phyloP scores from a whole-genome alignment of 2,113 vertebrate species.

The Reinhardtius hippoglossoides region DNA sequence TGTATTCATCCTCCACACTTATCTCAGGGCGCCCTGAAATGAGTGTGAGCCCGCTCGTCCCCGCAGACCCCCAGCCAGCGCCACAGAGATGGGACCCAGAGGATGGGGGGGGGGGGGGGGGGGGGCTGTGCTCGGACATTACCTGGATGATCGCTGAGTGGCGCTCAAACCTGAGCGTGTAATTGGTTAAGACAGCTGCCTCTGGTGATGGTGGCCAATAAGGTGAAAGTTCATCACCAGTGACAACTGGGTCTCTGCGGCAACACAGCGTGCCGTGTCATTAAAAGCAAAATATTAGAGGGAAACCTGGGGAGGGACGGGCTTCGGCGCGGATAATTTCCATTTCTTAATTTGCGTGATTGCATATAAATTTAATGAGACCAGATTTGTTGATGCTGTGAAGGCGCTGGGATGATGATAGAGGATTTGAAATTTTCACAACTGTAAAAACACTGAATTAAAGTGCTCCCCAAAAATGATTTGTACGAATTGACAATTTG shows the following conservation, averaged over 20 bases:
- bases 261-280: conserved; percentile 64
- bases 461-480: not conserved
- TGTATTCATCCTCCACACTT: conserved; percentile 64
- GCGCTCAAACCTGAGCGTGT: conserved; percentile 79
- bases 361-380: conserved; percentile 70
- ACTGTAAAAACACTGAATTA: conserved; percentile 16
- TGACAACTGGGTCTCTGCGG: conserved; percentile 73
- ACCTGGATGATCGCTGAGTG: conserved; percentile 80
- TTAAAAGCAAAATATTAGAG: conserved; percentile 71
- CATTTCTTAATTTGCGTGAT: conserved; percentile 66
- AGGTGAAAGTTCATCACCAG: conserved; percentile 80
- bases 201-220: conserved; percentile 76
- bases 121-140: conserved; percentile 71
- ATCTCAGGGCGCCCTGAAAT: conserved; percentile 71
- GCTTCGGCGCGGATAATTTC: conserved; percentile 59
- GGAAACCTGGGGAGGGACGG: conserved; percentile 36
- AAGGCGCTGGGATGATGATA: conserved; percentile 28
- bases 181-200: conserved; percentile 83
- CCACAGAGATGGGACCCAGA: conserved; percentile 49
- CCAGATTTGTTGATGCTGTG: conserved; percentile 55
- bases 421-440: conserved; percentile 17
- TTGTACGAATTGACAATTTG: conserved; percentile 24
- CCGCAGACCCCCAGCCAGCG: conserved; percentile 42
- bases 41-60: conserved; percentile 64
- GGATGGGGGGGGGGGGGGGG: conserved; percentile 68